Evolutionary conservation across 2,888 invertebrate genomes (phyloP), one percentile per base, ranked within the genome.

Genomic region (Andrena dorsata): DNA sequence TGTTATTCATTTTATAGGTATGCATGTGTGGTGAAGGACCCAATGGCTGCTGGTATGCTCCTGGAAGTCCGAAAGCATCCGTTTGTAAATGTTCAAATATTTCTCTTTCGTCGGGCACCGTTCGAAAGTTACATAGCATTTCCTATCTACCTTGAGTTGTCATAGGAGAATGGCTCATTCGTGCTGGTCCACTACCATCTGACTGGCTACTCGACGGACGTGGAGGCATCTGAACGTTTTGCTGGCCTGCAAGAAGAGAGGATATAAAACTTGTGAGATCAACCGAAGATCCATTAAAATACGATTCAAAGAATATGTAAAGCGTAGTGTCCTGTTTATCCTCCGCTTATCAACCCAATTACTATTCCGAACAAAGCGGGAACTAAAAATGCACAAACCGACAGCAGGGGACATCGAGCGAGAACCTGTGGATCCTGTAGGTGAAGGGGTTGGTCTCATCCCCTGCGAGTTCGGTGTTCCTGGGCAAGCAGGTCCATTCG

Each of bases 351-450:
- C 28, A 8, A 16, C n/a, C 20, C 20, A 28, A 10, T 20, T 3
- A 26, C 0, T 30, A 3, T 0, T 6, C 2, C 8, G 26, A 53
- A 49, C 41, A 47, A 60, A 41, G 78, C 75, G 0, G 60, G 63
- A 80, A 76, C 41, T 63, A 30, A 70, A 77, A 76, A 76, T 74
- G 63, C 87, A 96, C 97, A 95, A 94, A 98, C 98, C 98, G 95
- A 98, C 98, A 95, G 98, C 98, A 93, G 99, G 98, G 95, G 99
- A 98, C 97, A 98, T 98, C 95, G 98, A 98, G 95, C 98, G 97
- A 92, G 98, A 98, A 94, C 98, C 98, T 93, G 97, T 97, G 92
- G 98, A 98, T 94, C 98, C 98, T 93, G 98, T 98, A 92, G 98
- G 98, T 93, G 98, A 98, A 91, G 98, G 98, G 94, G 98, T 98